Evolutionary conservation across 53 echinoderm and acorn worm species (phyloP), one percentile per base, ranked within the genome.

Genomic region (Crossaster papposus): DNA sequence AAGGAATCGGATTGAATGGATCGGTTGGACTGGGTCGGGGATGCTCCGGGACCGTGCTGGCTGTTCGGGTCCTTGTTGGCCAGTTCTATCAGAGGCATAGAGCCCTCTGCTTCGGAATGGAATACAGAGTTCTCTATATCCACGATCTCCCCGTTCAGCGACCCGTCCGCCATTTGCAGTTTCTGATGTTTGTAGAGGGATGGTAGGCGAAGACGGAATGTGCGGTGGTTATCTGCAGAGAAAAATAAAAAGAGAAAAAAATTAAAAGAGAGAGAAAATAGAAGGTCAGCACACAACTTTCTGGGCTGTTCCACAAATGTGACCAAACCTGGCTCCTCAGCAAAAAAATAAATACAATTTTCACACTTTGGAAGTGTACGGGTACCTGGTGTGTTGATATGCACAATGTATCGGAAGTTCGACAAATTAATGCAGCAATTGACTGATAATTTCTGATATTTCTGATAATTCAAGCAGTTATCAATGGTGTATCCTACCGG

Each of bases 141-240:
- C 23, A 26, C 55, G 20, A 81, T 81, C 13, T 79, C 85, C 76
- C 86, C 93, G 30, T 93, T 90, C 23, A 91, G 83, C 54, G 83
- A 72, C 24, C 77, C 82, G 8, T 92, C 92, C 14, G 89, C 70
- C 31, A 22, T 79, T 79, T 32, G 70, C 63, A 80, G 53, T 53
- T 90, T 88, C 53, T 88, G 90, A 86, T 97, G 94, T 28, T 90
- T 90, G 79, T 93, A 96, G 37, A 97, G 91, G 64, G 95, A 95
- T 44, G 98, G 98, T 89, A 97, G 80, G 68, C 92, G 92, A 35
- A 96, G 91, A 62, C 98, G 90, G 93, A 97, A 97, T 64, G 98
- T 97, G 64, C 94, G 89, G 90, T 97, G 98, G 88, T 97, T 97
- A 81, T 95, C 97, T 97, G 92, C 3, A 71, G 90, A 55, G 51